Percentiles rank a stretch among this genome's conserved stretches.
Evolutionary conservation across 2,888 invertebrate species (phyloP).

Genomic region (Caenorhabditis japonica): DNA sequence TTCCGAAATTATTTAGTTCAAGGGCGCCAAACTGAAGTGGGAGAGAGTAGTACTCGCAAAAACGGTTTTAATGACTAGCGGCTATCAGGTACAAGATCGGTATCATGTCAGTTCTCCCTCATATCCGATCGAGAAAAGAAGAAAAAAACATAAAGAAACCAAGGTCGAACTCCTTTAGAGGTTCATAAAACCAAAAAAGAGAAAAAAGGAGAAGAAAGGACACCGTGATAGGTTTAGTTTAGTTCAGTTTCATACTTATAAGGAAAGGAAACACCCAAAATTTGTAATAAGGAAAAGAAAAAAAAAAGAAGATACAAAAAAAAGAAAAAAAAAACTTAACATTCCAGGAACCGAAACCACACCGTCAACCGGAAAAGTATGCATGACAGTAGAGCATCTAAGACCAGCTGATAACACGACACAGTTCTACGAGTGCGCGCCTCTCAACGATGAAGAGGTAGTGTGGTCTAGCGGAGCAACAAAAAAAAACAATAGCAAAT

Average conservation of each 20-base stretch:
- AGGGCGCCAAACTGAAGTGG: constrained; percentile 16
- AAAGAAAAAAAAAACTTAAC: background rate
- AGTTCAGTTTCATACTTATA: constrained; percentile 5
- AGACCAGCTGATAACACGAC: constrained; percentile 62
- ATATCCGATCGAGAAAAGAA: constrained; percentile 31
- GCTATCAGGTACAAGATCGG: constrained; percentile 44
- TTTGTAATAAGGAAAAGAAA: background rate
- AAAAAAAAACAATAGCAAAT: background rate
- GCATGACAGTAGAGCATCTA: constrained; percentile 74
- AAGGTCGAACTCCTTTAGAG: constrained; percentile 45
- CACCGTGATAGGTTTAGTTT: no score
- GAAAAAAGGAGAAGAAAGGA: constrained; percentile 26
- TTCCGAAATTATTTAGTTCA: constrained; percentile 46
- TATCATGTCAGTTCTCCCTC: constrained; percentile 29
- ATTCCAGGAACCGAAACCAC: constrained; percentile 26
- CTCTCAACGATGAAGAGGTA: constrained; percentile 72
- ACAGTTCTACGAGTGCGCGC: constrained; percentile 71
- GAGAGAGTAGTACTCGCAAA: constrained; percentile 19
- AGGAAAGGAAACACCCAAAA: background rate
- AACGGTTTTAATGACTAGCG: constrained; percentile 30
- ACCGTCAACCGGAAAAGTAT: constrained; percentile 57
- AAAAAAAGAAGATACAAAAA: background rate
- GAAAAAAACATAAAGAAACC: no score
- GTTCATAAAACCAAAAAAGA: constrained; percentile 51
- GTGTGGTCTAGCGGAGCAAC: background rate